Evolutionary conservation across 2,113 vertebrate species (phyloP).

Genomic region (Gobiocypris rarus): DNA sequence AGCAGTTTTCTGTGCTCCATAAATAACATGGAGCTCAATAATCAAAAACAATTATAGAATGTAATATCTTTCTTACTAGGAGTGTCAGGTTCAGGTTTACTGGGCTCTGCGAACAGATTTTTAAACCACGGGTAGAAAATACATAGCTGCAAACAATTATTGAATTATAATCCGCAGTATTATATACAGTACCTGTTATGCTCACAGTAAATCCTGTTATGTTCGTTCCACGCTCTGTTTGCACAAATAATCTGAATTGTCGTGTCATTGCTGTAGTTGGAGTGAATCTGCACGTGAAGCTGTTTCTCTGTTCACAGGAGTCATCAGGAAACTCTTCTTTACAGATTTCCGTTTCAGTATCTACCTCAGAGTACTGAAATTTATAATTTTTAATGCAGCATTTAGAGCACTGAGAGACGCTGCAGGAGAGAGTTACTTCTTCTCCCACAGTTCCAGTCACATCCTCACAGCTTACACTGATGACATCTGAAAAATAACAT

Average conservation of each 20-base stretch:
- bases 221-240: accelerated
- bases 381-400: neutral
- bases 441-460: neutral
- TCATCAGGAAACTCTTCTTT: neutral
- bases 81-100: neutral
- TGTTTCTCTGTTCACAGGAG: neutral
- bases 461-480: accelerated
- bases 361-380: too few species aligned
- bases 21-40: neutral
- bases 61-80: neutral
- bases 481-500: neutral
- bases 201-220: accelerated
- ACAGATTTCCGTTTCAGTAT: accelerated
- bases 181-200: neutral
- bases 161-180: neutral
- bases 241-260: neutral
- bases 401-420: neutral
- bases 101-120: neutral
- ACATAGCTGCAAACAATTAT: neutral
- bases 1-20: too few species aligned
- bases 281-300: neutral
- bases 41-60: neutral
- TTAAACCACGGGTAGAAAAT: neutral
- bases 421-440: neutral
- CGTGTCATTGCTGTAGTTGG: neutral